Conservation (phyloP, 1,140 invertebrate species). For the Drosophila pandora region DNA sequence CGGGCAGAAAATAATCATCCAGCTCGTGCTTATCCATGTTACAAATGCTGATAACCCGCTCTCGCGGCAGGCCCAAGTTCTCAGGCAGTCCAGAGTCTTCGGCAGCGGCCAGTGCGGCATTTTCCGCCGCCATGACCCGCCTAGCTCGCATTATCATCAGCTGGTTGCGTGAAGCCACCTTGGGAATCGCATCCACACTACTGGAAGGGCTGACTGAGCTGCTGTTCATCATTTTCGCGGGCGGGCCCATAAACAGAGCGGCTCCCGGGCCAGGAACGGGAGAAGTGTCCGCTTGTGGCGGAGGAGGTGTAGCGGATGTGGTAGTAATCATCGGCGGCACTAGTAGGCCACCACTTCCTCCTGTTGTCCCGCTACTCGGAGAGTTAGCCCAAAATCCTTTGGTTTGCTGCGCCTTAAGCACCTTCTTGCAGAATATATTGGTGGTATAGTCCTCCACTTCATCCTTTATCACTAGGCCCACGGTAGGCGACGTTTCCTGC, state of each 20-base stretch:
- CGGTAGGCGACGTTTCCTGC: conserved; percentile 41
- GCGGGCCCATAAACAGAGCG: conserved; percentile 70
- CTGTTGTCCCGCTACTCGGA: conserved; percentile 54
- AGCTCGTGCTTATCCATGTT: conserved; percentile 91
- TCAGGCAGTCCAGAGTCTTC: conserved; percentile 70
- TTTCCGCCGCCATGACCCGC: conserved; percentile 54
- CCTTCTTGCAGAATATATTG: conserved; percentile 82
- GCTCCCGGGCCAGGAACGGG: conserved; percentile 13
- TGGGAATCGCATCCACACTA: conserved; percentile 62
- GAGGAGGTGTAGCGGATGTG: conserved; percentile 70
- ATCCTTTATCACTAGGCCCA: conserved; percentile 68
- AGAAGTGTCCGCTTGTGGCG: conserved; percentile 25
- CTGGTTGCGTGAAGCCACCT: conserved; percentile 69
- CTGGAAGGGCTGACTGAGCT: conserved; percentile 73
- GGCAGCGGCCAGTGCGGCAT: conserved; percentile 55
- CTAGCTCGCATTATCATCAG: conserved; percentile 68
- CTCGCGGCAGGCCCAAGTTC: conserved; percentile 84
- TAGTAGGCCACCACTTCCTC: conserved; percentile 35
- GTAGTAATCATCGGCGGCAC: conserved; percentile 67
- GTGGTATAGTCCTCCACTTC: conserved; percentile 76
- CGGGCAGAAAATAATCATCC: conserved; percentile 88
- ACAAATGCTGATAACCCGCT: conserved; percentile 88
- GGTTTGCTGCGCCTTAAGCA: conserved; percentile 80
- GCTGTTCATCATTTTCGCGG: conserved; percentile 62
- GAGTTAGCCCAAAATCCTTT: conserved; percentile 82